phyloP scores from a whole-genome alignment of 2,888 invertebrate species.

The Bruchidius siliquastri region DNA sequence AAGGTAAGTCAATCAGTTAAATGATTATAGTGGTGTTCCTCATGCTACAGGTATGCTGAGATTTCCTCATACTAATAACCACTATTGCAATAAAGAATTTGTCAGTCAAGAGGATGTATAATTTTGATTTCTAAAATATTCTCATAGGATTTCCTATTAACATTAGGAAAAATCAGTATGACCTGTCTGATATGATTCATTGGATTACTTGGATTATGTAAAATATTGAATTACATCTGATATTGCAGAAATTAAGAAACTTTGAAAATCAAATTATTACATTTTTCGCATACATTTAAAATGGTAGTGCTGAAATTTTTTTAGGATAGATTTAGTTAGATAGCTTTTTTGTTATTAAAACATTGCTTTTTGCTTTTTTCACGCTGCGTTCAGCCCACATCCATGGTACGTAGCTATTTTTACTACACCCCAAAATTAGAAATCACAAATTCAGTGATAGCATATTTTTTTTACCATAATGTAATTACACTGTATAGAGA shows the following conservation, averaged over 20 bases:
- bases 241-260: neutral
- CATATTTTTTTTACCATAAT: neutral
- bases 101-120: no score
- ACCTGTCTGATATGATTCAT: no score
- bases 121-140: no score
- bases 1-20: slow-evolving; percentile 58
- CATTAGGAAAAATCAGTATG: no score
- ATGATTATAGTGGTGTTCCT: neutral
- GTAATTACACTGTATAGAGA: neutral
- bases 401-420: slow-evolving; percentile 46
- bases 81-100: no score
- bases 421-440: neutral
- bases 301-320: neutral
- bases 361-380: slow-evolving; percentile 47
- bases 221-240: no score
- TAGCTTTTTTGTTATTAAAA: slow-evolving; percentile 33
- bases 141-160: no score
- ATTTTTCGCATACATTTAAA: neutral
- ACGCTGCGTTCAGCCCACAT: slow-evolving; percentile 49
- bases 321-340: neutral
- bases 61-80: no score
- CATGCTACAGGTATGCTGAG: no score
- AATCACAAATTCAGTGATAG: neutral
- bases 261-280: no score
- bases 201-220: no score